Evolutionary conservation across 2,113 vertebrate species (phyloP).

Genomic region (Amblyornis subalaris): DNA sequence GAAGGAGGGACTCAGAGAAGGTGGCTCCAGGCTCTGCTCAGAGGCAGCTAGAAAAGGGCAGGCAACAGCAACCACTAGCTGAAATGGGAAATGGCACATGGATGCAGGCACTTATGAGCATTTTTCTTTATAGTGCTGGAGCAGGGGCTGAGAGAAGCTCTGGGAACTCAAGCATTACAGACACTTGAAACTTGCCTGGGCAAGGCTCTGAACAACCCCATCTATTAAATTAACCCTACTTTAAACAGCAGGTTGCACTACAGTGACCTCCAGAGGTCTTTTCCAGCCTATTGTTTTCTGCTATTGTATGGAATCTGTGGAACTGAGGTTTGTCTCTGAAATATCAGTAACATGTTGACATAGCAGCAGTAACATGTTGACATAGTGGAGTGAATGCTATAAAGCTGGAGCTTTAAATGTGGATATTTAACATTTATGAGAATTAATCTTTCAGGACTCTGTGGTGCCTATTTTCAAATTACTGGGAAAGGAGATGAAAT

Average conservation of each 20-base stretch:
- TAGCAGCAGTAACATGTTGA: neutral
- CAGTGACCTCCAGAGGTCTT: constrained; percentile 61
- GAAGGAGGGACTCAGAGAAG: neutral
- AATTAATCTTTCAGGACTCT: neutral
- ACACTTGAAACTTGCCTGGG: neutral
- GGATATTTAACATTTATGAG: neutral
- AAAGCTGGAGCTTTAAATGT: neutral
- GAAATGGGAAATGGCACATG: neutral
- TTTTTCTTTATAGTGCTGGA: neutral
- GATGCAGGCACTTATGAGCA: fast-evolving
- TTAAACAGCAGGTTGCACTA: constrained; percentile 9
- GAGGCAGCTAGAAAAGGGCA: neutral
- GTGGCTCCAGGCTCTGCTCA: neutral
- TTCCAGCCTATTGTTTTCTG: neutral
- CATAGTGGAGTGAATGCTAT: neutral
- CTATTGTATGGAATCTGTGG: neutral
- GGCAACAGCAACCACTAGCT: fast-evolving
- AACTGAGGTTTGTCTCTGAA: neutral
- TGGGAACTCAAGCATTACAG: neutral
- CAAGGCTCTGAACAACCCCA: neutral
- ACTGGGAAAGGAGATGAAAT: neutral
- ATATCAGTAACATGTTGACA: neutral
- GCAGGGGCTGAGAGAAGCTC: neutral
- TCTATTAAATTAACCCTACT: neutral
- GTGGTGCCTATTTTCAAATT: neutral